Evolutionary conservation across 2,797 vertebrate genomes (phyloP).

Genomic region (Poeciliopsis paucimaculata): DNA sequence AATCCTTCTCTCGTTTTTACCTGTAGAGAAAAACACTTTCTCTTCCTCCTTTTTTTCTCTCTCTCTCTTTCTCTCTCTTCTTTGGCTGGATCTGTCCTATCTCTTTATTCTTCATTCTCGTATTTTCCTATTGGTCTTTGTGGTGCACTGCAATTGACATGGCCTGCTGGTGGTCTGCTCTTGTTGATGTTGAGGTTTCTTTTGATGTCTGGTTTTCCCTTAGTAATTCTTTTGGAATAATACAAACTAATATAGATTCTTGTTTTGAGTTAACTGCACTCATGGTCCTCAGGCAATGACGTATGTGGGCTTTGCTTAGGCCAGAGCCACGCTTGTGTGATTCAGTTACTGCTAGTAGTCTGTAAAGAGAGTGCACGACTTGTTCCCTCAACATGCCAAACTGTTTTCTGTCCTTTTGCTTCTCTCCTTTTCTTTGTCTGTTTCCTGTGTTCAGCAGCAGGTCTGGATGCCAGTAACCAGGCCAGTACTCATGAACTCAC

Average conservation of each 20-base stretch:
- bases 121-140: constrained; percentile 68
- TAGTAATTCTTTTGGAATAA: constrained; percentile 28
- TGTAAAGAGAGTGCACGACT: constrained; percentile 34
- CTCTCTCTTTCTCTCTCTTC: constrained; percentile 67
- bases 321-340: constrained; percentile 27
- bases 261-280: neutral
- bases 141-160: constrained; percentile 74
- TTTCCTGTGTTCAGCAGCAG: constrained; percentile 79
- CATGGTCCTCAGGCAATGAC: neutral
- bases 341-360: constrained; percentile 19
- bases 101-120: constrained; percentile 61
- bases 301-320: constrained; percentile 25
- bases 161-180: constrained; percentile 83
- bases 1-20: constrained; percentile 87
- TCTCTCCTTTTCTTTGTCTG: constrained; percentile 52
- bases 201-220: constrained; percentile 43
- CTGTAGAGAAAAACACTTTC: constrained; percentile 83
- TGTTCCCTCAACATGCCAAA: constrained; percentile 57
- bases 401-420: constrained; percentile 66
- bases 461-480: constrained; percentile 97
- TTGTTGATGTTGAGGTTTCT: constrained; percentile 77
- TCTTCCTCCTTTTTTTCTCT: constrained; percentile 77
- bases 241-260: constrained; percentile 2
- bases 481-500: constrained; percentile 99
- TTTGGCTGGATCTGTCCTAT: constrained; percentile 64